phyloP scores from a whole-genome alignment of 1,140 invertebrate genomes.

The Caerostris extrusa region DNA sequence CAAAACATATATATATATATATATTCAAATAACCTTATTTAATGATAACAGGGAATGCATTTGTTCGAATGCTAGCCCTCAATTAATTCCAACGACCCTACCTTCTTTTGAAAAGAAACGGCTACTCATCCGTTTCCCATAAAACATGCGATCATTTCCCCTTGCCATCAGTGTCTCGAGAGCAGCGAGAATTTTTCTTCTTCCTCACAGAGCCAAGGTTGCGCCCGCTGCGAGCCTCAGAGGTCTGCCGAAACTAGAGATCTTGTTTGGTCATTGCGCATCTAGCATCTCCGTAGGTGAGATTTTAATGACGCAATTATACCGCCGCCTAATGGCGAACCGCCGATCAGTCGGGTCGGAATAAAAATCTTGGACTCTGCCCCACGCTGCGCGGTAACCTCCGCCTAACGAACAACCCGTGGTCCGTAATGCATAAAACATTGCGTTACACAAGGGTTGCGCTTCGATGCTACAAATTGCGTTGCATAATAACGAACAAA shows the following conservation, averaged over 20 bases:
- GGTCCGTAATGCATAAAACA: constrained; percentile 58
- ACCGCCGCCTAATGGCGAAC: constrained; percentile 35
- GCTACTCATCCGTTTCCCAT: constrained; percentile 60
- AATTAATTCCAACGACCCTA: not conserved
- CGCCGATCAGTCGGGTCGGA: not conserved
- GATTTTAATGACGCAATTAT: constrained; percentile 72
- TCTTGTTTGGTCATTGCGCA: constrained; percentile 62
- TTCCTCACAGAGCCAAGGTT: not conserved
- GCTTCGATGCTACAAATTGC: constrained; percentile 4
- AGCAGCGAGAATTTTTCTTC: not conserved
- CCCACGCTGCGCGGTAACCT: constrained; percentile 35
- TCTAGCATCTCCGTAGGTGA: constrained; percentile 37
- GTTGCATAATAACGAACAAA: constrained; percentile 37
- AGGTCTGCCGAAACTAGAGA: constrained; percentile 28
- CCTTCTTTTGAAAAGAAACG: constrained; percentile 8
- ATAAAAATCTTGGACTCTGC: constrained; percentile 65
- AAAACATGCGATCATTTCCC: constrained; percentile 12
- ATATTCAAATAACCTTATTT: no score
- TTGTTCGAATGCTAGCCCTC: not conserved
- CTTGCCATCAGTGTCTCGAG: constrained; percentile 1
- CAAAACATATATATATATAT: no score
- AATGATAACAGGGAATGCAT: not conserved
- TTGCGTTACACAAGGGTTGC: constrained; percentile 23
- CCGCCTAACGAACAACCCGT: constrained; percentile 57
- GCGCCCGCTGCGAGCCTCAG: constrained; percentile 6